These are phyloP conservation scores for Xenops minutus DNA, from an alignment of 2,797 vertebrate species.

Conservation along the genomic window DNA sequence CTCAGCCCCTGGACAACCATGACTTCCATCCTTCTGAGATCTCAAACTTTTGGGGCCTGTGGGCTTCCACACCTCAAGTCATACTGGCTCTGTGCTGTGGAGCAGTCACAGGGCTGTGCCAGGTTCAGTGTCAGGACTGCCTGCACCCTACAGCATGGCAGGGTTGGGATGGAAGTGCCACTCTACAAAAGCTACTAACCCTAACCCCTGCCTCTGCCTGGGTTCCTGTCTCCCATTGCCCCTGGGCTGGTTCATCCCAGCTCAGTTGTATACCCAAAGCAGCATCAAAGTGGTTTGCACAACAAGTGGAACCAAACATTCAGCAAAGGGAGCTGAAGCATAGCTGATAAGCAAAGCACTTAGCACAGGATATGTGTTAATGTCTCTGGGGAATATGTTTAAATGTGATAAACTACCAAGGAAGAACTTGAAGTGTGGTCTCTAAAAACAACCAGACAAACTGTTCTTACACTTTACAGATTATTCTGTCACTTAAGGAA, in stretches of 20 bases:
- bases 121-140: not conserved
- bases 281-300: not conserved
- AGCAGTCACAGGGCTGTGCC: not conserved
- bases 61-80: not conserved
- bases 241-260: not conserved
- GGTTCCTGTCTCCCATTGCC: not conserved
- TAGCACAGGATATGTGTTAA: not conserved
- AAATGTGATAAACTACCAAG: constrained; percentile 32
- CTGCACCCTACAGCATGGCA: not conserved
- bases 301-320: not conserved
- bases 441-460: not conserved
- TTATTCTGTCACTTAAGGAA: not conserved
- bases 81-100: accelerated
- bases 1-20: not conserved
- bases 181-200: not conserved
- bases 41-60: not conserved
- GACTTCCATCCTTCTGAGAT: not conserved
- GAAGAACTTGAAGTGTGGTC: not conserved
- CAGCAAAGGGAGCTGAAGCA: not conserved
- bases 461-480: not conserved
- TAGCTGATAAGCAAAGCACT: constrained; percentile 37
- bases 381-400: constrained; percentile 2
- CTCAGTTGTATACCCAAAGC: not conserved
- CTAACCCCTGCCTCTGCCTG: not conserved
- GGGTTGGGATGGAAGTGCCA: not conserved